Evolutionary conservation across 2,888 invertebrate genomes (phyloP).

Genomic region (Euspilapteryx auroguttella): DNA sequence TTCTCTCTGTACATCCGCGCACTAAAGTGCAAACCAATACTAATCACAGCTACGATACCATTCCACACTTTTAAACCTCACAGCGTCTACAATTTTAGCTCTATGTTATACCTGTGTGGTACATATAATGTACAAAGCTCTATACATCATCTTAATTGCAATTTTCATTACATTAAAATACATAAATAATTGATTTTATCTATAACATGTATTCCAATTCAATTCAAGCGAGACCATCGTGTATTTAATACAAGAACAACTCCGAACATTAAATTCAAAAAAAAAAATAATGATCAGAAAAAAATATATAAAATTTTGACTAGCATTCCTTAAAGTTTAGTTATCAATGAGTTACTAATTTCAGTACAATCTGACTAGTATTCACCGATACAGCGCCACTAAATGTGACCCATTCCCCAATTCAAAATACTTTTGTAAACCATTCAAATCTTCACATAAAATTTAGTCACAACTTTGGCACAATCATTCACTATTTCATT

Average conservation of each 20-base stretch:
- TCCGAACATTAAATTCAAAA: constrained; percentile 13
- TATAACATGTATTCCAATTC: constrained; percentile 45
- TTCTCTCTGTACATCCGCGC: constrained; percentile 15
- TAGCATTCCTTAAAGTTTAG: constrained; percentile 27
- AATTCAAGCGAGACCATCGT: constrained; percentile 31
- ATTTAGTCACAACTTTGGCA: constrained; percentile 48
- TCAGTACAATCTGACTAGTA: constrained; percentile 53
- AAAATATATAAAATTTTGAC: constrained; percentile 33
- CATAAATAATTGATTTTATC: constrained; percentile 61
- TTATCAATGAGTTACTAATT: constrained; percentile 21
- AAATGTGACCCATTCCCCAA: no score
- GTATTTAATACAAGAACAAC: constrained; percentile 19
- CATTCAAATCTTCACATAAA: constrained; percentile 21
- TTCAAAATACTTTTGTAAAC: constrained; percentile 6
- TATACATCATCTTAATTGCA: constrained; percentile 57
- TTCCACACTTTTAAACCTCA: constrained; percentile 23
- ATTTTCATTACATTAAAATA: constrained; percentile 25
- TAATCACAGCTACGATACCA: constrained; percentile 56
- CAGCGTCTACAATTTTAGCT: constrained; percentile 34
- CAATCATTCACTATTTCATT: constrained; percentile 28
- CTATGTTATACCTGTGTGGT: constrained; percentile 52
- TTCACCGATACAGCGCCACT: constrained; percentile 28
- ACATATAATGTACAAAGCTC: constrained; percentile 58
- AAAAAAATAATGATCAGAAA: constrained; percentile 11
- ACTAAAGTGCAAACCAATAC: constrained; percentile 48